Evolutionary conservation across 1,140 invertebrate species (phyloP).

Genomic region (Danaus melanippus): DNA sequence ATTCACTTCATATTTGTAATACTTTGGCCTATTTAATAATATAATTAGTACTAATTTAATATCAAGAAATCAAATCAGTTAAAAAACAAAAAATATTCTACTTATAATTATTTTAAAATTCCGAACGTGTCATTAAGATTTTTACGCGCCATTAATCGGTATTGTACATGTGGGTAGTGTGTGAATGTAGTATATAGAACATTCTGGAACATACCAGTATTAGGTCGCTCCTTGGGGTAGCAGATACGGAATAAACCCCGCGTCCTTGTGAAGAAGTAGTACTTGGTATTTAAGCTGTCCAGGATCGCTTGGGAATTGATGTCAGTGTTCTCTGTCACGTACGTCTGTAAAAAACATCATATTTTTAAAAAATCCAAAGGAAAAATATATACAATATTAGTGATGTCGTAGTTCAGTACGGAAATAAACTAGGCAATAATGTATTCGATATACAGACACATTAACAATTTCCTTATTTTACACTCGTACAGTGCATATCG

Average conservation of each 20-base stretch:
- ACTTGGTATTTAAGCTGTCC: conserved; percentile 85
- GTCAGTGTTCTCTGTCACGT: conserved; percentile 79
- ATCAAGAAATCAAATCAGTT: too few relatives aligned
- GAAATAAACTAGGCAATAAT: too few relatives aligned
- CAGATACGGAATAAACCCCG: conserved; percentile 92
- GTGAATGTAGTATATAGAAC: not conserved
- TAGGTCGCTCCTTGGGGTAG: conserved; percentile 89
- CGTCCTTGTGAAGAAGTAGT: conserved; percentile 89
- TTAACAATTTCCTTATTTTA: too few relatives aligned
- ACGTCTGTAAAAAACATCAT: conserved; percentile 75
- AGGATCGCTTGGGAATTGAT: conserved; percentile 80
- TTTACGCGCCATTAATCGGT: too few relatives aligned
- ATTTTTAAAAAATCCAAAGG: not conserved
- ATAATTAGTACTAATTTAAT: too few relatives aligned
- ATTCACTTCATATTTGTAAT: too few relatives aligned
- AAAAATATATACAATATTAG: not conserved
- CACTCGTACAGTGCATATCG: too few relatives aligned
- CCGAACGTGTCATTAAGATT: too few relatives aligned
- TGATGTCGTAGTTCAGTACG: not conserved
- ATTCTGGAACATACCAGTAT: conserved; percentile 77
- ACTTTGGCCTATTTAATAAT: too few relatives aligned
- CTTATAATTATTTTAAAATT: too few relatives aligned
- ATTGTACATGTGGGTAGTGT: not conserved
- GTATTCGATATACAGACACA: too few relatives aligned
- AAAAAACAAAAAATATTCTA: too few relatives aligned